Conservation (phyloP, 2,888 invertebrate species). For the Chrysolina americana region DNA sequence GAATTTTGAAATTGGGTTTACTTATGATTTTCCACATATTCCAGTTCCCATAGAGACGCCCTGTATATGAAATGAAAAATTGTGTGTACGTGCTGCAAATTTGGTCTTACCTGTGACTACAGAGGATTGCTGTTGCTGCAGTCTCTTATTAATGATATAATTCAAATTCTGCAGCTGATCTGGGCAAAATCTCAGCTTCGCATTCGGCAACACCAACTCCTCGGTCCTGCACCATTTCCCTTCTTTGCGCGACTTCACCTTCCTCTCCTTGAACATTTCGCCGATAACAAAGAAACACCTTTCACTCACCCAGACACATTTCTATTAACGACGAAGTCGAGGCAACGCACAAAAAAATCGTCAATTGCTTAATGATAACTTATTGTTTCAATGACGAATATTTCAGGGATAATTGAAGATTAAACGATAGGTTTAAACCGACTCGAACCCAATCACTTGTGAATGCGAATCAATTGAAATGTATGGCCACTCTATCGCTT, state of each 20-base stretch:
- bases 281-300: constrained; percentile 17
- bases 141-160: constrained; percentile 66
- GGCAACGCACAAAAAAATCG: constrained; percentile 41
- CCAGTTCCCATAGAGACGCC: no score
- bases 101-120: background rate
- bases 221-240: constrained; percentile 63
- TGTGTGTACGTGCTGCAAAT: background rate
- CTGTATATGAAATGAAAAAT: no score
- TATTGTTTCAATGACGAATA: constrained; percentile 52
- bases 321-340: constrained; percentile 10
- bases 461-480: constrained; percentile 46
- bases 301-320: constrained; percentile 18
- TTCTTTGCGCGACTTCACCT: constrained; percentile 47
- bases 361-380: constrained; percentile 47
- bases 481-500: constrained; percentile 52
- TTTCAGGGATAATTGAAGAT: constrained; percentile 49
- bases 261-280: constrained; percentile 54
- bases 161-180: constrained; percentile 72
- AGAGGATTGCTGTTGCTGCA: constrained; percentile 49
- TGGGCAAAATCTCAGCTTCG: constrained; percentile 70
- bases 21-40: no score
- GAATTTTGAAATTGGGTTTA: no score
- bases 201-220: constrained; percentile 69
- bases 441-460: constrained; percentile 42
- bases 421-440: constrained; percentile 34